These are phyloP conservation scores for Elymnias hypermnestra DNA, from an alignment of 1,140 invertebrate species.

Conservation along the genomic window DNA sequence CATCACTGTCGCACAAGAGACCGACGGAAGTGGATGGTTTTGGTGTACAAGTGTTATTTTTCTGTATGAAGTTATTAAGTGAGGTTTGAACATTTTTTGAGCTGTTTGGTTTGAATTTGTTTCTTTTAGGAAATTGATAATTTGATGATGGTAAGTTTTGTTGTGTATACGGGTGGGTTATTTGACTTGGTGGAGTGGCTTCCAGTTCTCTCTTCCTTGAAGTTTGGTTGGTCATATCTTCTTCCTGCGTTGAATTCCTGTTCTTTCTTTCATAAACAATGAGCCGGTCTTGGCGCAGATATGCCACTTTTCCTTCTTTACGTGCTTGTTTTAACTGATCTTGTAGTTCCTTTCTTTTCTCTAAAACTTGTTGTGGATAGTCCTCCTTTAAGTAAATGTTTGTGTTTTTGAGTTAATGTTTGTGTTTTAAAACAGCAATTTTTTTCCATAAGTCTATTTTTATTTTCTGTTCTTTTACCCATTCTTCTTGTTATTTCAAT, in stretches of 20 bases:
- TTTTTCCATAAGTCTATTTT: slow-evolving; percentile 15
- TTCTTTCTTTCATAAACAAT: background rate
- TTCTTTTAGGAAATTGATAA: background rate
- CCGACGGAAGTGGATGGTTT: background rate
- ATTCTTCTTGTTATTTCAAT: slow-evolving; percentile 34
- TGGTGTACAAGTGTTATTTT: background rate
- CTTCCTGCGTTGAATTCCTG: background rate
- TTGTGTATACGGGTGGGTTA: background rate
- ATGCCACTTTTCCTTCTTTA: background rate
- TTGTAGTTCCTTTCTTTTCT: too few species aligned
- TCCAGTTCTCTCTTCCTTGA: background rate
- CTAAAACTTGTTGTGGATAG: background rate
- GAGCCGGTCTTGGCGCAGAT: background rate
- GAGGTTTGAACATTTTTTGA: background rate
- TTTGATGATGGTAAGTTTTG: background rate
- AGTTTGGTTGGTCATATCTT: background rate
- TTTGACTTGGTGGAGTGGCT: background rate
- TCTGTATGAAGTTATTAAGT: background rate
- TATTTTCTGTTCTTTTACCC: slow-evolving; percentile 25
- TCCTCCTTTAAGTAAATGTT: slow-evolving; percentile 15
- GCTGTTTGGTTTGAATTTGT: too few species aligned
- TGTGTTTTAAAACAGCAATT: slow-evolving; percentile 9
- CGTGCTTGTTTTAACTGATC: background rate
- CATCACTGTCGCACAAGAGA: background rate
- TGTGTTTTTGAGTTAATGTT: slow-evolving; percentile 3